Percentiles rank a stretch among this genome's conserved stretches.
These are phyloP conservation scores for Oenanthe oenanthe DNA, from an alignment of 2,113 vertebrate genomes.

Conservation along the genomic window DNA sequence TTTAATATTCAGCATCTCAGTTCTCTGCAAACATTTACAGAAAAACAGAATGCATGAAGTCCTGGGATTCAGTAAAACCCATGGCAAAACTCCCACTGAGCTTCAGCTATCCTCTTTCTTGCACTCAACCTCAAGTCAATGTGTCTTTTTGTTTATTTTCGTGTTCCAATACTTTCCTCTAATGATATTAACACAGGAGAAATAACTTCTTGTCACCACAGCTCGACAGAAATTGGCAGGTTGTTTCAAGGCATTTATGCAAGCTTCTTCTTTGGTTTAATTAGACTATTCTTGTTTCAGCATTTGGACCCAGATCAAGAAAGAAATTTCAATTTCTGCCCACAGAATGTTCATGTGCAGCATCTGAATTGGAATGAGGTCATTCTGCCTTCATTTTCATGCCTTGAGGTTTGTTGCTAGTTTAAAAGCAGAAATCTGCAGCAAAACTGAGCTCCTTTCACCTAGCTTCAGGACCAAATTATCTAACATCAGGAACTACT, in stretches of 20 bases:
- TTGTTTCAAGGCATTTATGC: conserved; percentile 34
- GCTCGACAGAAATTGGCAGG: conserved; percentile 11
- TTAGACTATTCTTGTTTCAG: conserved; percentile 41
- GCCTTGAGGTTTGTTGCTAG: conserved; percentile 38
- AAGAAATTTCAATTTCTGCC: conserved; percentile 43
- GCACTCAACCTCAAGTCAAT: conserved; percentile 12
- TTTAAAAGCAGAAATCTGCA: conserved; percentile 29
- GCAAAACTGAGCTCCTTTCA: conserved; percentile 22
- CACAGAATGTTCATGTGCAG: conserved; percentile 19
- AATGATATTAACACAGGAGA: conserved; percentile 24
- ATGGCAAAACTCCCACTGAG: neutral
- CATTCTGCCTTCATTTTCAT: conserved; percentile 44
- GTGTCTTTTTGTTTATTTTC: conserved; percentile 30
- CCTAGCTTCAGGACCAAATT: conserved; percentile 9
- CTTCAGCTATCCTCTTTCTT: conserved; percentile 6
- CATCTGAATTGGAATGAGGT: conserved; percentile 46
- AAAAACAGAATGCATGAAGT: neutral
- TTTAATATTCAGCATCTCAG: neutral
- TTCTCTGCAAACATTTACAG: neutral
- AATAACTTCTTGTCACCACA: conserved; percentile 41
- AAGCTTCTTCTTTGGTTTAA: conserved; percentile 38
- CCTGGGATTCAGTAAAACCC: neutral
- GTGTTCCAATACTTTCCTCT: conserved; percentile 14
- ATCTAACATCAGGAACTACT: conserved; percentile 6
- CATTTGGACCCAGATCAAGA: conserved; percentile 37